Conservation (phyloP, 2,888 invertebrate species). For the Dryobota labecula region DNA sequence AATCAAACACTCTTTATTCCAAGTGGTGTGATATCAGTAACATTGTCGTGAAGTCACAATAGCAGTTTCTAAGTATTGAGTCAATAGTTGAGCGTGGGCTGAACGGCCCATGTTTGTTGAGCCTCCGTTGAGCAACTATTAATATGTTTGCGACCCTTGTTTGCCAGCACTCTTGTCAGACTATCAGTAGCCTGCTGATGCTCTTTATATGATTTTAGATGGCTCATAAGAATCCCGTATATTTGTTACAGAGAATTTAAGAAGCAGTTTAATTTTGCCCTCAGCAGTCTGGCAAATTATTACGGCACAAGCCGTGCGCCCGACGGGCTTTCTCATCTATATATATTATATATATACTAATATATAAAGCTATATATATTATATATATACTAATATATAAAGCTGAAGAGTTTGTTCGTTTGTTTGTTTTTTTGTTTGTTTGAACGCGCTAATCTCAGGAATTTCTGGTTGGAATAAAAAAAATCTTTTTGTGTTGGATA, state of each 20-base stretch:
- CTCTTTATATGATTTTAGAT: not conserved
- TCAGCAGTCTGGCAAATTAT: not conserved
- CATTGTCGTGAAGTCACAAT: slow-evolving; percentile 36
- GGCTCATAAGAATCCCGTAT: slow-evolving; percentile 14
- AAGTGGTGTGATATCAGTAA: slow-evolving; percentile 4
- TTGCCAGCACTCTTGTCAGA: slow-evolving; percentile 6
- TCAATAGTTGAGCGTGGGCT: slow-evolving; percentile 35
- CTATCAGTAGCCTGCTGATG: slow-evolving; percentile 10
- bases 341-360: too few species aligned
- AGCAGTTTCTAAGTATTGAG: slow-evolving; percentile 48
- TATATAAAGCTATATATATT: too few species aligned
- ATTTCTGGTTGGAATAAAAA: too few species aligned
- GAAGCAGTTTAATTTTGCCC: not conserved
- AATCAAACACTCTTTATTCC: not conserved
- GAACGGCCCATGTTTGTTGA: slow-evolving; percentile 24
- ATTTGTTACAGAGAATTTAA: not conserved
- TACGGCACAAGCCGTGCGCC: not conserved
- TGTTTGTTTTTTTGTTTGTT: too few species aligned
- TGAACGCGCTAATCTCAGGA: too few species aligned
- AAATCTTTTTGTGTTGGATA: too few species aligned
- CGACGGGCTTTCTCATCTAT: too few species aligned
- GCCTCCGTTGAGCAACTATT: slow-evolving; percentile 29
- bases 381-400: too few species aligned
- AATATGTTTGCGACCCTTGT: slow-evolving; percentile 45
- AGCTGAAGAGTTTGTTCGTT: too few species aligned